Conservation (phyloP, 2,797 vertebrate species). For the Lacerta viridis region DNA sequence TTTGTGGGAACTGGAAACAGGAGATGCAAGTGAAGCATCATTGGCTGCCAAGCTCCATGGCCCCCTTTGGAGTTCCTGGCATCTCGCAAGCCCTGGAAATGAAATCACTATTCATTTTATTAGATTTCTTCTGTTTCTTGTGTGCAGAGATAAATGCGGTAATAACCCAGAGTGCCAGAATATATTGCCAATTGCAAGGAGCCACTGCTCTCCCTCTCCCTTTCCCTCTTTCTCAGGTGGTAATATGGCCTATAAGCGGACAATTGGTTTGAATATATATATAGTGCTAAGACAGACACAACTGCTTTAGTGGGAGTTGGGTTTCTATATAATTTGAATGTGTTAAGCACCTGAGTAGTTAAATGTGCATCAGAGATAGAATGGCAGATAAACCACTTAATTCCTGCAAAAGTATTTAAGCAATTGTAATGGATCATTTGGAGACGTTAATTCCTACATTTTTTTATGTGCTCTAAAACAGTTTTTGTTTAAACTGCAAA, state of each 20-base stretch:
- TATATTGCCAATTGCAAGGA: conserved; percentile 5
- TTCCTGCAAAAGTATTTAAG: background rate
- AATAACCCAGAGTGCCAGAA: conserved; percentile 38
- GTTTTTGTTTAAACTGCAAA: background rate
- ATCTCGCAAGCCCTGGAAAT: conserved; percentile 1
- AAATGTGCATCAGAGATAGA: conserved; percentile 6
- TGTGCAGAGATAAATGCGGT: conserved; percentile 39
- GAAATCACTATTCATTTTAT: conserved; percentile 36
- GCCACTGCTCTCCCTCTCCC: conserved; percentile 3
- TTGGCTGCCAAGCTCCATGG: background rate
- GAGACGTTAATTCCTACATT: conserved; percentile 9
- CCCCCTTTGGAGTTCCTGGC: background rate
- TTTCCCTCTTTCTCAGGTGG: background rate
- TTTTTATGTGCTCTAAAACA: background rate
- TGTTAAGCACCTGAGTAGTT: conserved; percentile 12
- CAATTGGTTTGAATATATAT: background rate
- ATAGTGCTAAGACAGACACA: conserved; percentile 17
- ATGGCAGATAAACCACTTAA: conserved; percentile 15
- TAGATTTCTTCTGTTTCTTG: conserved; percentile 25
- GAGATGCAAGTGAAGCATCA: background rate
- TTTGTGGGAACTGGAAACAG: background rate
- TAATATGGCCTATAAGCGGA: conserved; percentile 40
- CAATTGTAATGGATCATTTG: background rate
- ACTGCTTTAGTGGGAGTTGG: background rate
- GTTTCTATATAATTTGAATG: background rate